phyloP scores from a whole-genome alignment of 2,888 invertebrate genomes.

The Yponomeuta plumbellus region DNA sequence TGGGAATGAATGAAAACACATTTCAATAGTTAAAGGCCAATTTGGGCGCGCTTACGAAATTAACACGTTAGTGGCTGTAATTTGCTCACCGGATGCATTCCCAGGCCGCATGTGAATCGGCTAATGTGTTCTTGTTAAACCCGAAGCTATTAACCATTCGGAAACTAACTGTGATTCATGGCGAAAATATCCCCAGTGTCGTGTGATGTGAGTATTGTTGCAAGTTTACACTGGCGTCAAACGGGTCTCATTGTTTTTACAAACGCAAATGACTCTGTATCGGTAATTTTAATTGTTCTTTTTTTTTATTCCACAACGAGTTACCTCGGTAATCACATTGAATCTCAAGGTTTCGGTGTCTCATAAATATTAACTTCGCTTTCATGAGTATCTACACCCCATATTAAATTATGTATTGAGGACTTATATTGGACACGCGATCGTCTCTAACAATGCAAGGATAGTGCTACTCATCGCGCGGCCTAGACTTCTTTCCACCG shows the following conservation, averaged over 20 bases:
- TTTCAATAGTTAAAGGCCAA: constrained; percentile 68
- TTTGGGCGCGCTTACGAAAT: constrained; percentile 67
- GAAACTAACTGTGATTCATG: background rate
- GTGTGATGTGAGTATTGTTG: background rate
- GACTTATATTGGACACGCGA: constrained; percentile 71
- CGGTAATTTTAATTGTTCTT: constrained; percentile 3
- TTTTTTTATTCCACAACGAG: background rate
- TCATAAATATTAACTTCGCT: constrained; percentile 51
- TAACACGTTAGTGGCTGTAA: constrained; percentile 60
- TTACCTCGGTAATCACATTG: constrained; percentile 18
- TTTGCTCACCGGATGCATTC: constrained; percentile 65
- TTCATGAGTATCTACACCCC: constrained; percentile 56
- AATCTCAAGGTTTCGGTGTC: constrained; percentile 48
- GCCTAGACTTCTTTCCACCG: constrained; percentile 68
- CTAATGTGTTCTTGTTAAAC: constrained; percentile 56
- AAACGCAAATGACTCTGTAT: background rate
- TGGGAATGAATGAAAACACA: constrained; percentile 72
- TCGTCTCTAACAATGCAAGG: constrained; percentile 71
- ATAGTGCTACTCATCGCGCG: constrained; percentile 43
- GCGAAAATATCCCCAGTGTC: background rate
- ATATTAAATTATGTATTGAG: constrained; percentile 70
- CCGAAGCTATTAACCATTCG: constrained; percentile 12
- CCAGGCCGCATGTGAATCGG: constrained; percentile 58
- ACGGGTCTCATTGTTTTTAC: background rate
- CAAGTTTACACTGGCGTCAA: background rate